Evolutionary conservation across 2,113 vertebrate species (phyloP).

Genomic region (Tetrax tetrax): DNA sequence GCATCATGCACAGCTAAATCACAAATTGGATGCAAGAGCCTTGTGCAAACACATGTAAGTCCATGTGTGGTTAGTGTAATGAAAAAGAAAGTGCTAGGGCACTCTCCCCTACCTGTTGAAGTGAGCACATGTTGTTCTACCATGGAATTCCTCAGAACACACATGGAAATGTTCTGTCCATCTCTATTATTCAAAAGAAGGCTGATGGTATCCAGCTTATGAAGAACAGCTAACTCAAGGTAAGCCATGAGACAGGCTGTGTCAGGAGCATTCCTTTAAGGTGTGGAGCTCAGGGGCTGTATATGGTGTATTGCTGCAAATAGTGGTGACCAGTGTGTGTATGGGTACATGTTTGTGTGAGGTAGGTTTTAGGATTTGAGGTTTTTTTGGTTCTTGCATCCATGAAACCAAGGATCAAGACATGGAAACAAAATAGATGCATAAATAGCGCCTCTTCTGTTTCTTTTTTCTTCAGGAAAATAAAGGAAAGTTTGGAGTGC

Average conservation of each 20-base stretch:
- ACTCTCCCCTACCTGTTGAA: background rate
- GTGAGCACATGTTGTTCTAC: background rate
- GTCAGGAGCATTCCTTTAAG: background rate
- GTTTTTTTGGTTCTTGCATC: background rate
- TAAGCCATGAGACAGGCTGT: background rate
- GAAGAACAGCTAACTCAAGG: background rate
- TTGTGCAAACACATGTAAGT: background rate
- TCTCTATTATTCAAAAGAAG: background rate
- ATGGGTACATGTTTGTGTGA: background rate
- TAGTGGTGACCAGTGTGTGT: too few species aligned
- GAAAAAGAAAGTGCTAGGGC: background rate
- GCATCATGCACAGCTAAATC: background rate
- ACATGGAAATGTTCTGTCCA: background rate
- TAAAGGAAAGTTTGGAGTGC: constrained; percentile 87
- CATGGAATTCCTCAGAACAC: background rate
- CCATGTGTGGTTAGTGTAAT: background rate
- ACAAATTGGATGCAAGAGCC: background rate
- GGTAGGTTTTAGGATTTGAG: background rate
- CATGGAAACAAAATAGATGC: background rate
- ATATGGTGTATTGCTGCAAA: background rate
- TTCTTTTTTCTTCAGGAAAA: constrained; percentile 79
- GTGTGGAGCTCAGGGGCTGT: background rate
- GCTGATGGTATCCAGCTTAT: background rate
- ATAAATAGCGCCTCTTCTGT: background rate
- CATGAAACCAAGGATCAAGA: background rate